Evolutionary conservation across 2,113 vertebrate species (phyloP).

Genomic region (Archocentrus centrarchus): DNA sequence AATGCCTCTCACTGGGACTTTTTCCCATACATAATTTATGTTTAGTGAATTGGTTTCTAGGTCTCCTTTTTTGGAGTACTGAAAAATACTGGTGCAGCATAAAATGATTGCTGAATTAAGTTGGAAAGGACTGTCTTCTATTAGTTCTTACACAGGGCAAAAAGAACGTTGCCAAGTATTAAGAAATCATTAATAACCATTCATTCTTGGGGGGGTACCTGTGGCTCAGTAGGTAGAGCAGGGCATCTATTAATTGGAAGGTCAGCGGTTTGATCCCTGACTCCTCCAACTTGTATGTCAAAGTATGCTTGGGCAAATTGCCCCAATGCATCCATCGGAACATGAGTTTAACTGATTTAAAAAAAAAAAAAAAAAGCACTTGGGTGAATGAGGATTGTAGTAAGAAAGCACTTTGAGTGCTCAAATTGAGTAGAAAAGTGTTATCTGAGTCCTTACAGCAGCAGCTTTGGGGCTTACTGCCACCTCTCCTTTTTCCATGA

Average conservation of each 20-base stretch:
- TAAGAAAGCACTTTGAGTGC: no score
- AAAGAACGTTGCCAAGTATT: slow-evolving; percentile 24
- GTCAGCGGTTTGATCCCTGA: neutral
- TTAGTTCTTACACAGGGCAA: slow-evolving; percentile 11
- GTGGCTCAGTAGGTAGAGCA: neutral
- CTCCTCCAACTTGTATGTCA: neutral
- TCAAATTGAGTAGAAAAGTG: neutral
- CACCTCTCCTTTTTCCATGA: neutral
- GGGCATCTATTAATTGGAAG: neutral
- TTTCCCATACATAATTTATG: slow-evolving; percentile 70
- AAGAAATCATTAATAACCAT: neutral
- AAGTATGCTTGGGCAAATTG: neutral
- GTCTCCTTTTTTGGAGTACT: slow-evolving; percentile 26
- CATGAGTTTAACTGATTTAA: no score
- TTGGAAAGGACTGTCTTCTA: slow-evolving; percentile 29
- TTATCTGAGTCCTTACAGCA: neutral
- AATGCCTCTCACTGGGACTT: slow-evolving; percentile 58
- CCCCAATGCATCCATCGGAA: no score
- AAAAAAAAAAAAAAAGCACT: no score
- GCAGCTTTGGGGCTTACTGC: neutral
- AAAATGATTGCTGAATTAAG: slow-evolving; percentile 29
- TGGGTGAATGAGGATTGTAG: neutral
- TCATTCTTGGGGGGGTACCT: neutral
- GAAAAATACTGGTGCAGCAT: neutral
- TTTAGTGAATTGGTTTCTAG: slow-evolving; percentile 61